Base-by-base conservation (phyloP, 2,888 invertebrate species). In the Amphipoea lucens region DNA sequence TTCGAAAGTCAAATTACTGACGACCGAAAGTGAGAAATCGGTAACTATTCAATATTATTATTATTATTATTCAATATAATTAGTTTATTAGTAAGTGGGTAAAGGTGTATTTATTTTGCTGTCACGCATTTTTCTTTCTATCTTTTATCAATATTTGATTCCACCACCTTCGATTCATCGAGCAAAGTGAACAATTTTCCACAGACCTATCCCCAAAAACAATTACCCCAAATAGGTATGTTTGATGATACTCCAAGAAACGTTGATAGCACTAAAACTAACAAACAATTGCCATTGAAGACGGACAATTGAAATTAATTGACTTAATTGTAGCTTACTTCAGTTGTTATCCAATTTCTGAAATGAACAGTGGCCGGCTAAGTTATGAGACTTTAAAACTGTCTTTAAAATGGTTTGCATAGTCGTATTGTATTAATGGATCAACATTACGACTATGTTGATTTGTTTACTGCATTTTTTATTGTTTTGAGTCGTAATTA, bases 281-380 rank as follows among this genome's bases (percentile, higher is more conserved):
- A 81, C 85, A 86, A 85, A 88, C 82, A 77, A 78, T 72, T 57
- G 57, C 78, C 70, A 85, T 80, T 83, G 69, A 67, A 84, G 81
- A 81, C 62, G 73, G 83, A 82, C 86, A 87, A 86, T 88, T 87
- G 78, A 79, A 83, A 87, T 83, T 72, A 89, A 86, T 87, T 81
- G 73, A 80, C 77, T 84, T 87, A 88, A 89, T 89, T 83, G 85
- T 74, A 85, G 83, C 82, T 86, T 82, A 84, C 75, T 63, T 70
- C 73, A 82, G 78, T 87, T 81, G 85, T 87, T 82, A 88, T 85
- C 85, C 88, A 89, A 89, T 90, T 88, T 85, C 78, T 77, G 74
- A 79, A 87, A 90, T 89, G 75, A 87, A 85, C 85, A 78, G 75
- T 54, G 40, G 66, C 76, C 17, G 29, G 76, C 42, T 68, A 89